Evolutionary conservation across 1,140 invertebrate species (phyloP).

Genomic region (Amyelois transitella): DNA sequence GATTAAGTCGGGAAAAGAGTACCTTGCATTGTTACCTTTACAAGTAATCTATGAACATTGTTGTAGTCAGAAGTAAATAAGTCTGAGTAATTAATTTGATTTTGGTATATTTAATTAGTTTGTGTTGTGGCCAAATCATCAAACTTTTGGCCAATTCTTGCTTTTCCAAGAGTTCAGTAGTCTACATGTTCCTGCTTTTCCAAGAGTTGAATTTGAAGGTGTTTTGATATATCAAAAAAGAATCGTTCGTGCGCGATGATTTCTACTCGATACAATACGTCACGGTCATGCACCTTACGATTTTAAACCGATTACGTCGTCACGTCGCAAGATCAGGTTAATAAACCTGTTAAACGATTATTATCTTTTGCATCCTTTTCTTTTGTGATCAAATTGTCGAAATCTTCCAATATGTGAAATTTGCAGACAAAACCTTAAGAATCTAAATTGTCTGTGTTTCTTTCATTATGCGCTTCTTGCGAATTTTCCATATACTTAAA

Average conservation of each 20-base stretch:
- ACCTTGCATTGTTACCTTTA: too few relatives aligned
- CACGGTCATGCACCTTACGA: constrained; percentile 44
- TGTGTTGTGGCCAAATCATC: not conserved
- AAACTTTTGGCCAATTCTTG: not conserved
- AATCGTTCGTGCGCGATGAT: constrained; percentile 29
- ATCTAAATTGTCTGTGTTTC: too few relatives aligned
- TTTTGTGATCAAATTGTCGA: not conserved
- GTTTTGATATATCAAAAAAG: constrained; percentile 21
- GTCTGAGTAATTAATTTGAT: too few relatives aligned
- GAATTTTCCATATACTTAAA: not conserved
- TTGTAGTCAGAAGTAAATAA: too few relatives aligned
- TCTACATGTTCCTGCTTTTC: not conserved
- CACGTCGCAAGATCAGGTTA: constrained; percentile 41
- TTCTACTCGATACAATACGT: constrained; percentile 26
- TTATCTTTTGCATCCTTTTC: constrained; percentile 24
- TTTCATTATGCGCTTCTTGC: too few relatives aligned
- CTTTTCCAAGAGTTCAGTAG: not conserved
- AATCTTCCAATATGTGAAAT: not conserved
- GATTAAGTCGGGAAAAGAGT: constrained; percentile 22
- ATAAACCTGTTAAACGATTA: constrained; percentile 38
- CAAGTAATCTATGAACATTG: too few relatives aligned
- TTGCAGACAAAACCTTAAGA: too few relatives aligned
- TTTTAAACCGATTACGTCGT: constrained; percentile 37
- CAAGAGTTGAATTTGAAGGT: not conserved
- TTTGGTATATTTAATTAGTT: too few relatives aligned